These are phyloP conservation scores for Sisor rabdophorus DNA, from an alignment of 2,113 vertebrate species.

Conservation along the genomic window DNA sequence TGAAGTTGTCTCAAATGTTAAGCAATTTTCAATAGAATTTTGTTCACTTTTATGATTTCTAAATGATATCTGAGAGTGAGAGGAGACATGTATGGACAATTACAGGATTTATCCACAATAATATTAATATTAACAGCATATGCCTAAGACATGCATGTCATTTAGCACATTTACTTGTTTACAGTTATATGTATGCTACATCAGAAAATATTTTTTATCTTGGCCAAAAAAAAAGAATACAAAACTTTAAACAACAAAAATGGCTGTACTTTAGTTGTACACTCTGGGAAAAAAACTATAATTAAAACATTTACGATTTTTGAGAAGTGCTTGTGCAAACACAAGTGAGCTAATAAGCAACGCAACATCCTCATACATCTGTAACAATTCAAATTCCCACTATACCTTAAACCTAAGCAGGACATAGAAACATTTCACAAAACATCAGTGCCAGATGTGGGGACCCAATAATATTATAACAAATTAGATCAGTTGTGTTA, in stretches of 20 bases:
- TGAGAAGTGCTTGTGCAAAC: constrained; percentile 22
- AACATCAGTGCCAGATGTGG: not conserved
- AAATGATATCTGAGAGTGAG: not conserved
- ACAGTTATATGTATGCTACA: not conserved
- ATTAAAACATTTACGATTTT: not conserved
- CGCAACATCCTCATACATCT: constrained; percentile 21
- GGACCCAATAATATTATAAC: not conserved
- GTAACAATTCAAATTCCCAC: constrained; percentile 1
- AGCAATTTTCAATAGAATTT: no score
- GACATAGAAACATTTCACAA: constrained; percentile 7
- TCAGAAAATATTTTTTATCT: not conserved
- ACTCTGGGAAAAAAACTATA: not conserved
- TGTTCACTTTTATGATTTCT: no score
- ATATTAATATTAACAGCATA: not conserved
- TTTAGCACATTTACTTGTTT: not conserved
- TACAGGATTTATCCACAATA: no score
- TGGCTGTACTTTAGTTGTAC: not conserved
- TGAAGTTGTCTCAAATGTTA: not conserved
- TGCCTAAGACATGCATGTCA: not conserved
- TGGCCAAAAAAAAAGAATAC: not conserved
- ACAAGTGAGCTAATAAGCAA: constrained; percentile 2
- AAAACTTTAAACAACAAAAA: not conserved
- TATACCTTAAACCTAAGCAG: not conserved
- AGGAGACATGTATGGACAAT: not conserved
- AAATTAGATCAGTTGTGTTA: no score